Conservation (phyloP, 2,888 invertebrate species). For the Maniola hyperantus region DNA sequence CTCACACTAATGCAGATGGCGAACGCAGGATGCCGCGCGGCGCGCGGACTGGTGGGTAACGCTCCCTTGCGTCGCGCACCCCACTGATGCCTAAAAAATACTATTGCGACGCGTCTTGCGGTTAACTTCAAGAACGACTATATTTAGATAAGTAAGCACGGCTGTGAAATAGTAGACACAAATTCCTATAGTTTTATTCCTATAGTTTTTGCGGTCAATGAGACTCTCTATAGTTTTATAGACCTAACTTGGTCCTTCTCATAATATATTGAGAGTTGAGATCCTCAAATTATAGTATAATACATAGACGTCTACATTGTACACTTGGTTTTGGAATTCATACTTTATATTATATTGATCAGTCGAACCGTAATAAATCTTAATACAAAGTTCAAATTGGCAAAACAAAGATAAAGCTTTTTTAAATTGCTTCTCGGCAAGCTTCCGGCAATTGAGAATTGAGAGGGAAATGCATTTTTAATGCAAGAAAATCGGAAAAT, state of each 20-base stretch:
- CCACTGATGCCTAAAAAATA: too few relatives aligned
- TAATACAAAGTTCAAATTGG: conserved; percentile 19
- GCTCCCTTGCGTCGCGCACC: too few relatives aligned
- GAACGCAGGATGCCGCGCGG: too few relatives aligned
- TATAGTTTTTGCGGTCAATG: not conserved
- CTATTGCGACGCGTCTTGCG: too few relatives aligned
- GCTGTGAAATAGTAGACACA: too few relatives aligned
- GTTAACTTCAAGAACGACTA: too few relatives aligned
- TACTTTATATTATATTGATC: not conserved
- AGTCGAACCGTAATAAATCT: not conserved
- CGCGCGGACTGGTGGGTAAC: too few relatives aligned
- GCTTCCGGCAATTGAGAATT: conserved; percentile 54
- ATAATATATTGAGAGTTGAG: not conserved
- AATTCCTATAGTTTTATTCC: too few relatives aligned
- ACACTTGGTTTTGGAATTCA: not conserved
- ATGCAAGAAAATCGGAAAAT: conserved; percentile 5
- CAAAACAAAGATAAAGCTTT: conserved; percentile 21
- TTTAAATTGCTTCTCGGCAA: conserved; percentile 44
- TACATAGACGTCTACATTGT: conserved; percentile 11
- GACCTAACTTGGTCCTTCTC: not conserved
- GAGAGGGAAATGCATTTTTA: conserved; percentile 50
- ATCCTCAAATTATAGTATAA: not conserved
- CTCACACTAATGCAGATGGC: too few relatives aligned
- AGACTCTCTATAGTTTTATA: not conserved
- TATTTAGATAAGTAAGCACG: too few relatives aligned